phyloP scores from a whole-genome alignment of 2,113 vertebrate genomes.

The Thermophis baileyi region DNA sequence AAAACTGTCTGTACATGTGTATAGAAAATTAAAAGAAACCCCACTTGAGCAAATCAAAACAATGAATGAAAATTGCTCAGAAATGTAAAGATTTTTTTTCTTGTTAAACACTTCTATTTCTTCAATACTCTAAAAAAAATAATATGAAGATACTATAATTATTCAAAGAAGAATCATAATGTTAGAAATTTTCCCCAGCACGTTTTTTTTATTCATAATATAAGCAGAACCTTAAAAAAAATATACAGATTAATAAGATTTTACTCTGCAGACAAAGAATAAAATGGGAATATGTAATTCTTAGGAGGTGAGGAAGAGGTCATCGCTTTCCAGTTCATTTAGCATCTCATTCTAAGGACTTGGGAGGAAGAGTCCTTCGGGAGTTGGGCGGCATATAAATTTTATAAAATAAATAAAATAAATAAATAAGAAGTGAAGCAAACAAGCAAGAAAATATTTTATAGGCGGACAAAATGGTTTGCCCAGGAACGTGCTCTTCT shows the following conservation, averaged over 20 bases:
- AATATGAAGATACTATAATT: not conserved
- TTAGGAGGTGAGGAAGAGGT: not conserved
- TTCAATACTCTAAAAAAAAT: not conserved
- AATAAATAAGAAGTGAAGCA: not conserved
- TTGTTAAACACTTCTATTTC: not conserved
- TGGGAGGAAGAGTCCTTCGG: no score
- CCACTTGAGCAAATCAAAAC: not conserved
- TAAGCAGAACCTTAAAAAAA: not conserved
- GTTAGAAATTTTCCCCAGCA: not conserved
- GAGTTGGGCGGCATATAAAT: no score
- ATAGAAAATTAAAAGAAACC: not conserved
- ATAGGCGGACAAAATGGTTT: not conserved
- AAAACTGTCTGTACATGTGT: not conserved
- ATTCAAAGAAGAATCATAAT: not conserved
- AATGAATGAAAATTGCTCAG: not conserved
- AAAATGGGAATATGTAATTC: not conserved
- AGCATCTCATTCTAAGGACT: not conserved
- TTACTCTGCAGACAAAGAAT: not conserved
- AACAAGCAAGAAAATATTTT: not conserved
- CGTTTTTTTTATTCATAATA: not conserved
- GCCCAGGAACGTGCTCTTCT: not conserved
- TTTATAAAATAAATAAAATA: no score
- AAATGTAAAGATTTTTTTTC: not conserved
- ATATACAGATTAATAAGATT: not conserved
- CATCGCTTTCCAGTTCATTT: not conserved